phyloP scores from a whole-genome alignment of 1,140 invertebrate genomes.

The Mesaphorura yosii region DNA sequence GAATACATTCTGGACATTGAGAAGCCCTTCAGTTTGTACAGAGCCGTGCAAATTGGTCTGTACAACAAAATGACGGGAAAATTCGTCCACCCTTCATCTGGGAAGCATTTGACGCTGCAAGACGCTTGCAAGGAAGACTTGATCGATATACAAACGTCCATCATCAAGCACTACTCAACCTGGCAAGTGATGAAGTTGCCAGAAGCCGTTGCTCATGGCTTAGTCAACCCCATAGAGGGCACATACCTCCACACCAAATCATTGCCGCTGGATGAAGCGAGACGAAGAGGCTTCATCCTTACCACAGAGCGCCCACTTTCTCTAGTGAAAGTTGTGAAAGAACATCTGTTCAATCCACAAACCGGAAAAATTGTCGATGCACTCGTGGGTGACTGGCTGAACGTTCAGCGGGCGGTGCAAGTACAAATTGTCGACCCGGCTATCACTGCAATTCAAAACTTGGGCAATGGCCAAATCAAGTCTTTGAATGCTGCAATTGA shows the following conservation, averaged over 20 bases:
- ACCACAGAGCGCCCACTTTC: constrained; percentile 55
- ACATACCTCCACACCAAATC: constrained; percentile 49
- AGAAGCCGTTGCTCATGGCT: constrained; percentile 57
- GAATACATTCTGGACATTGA: constrained; percentile 76
- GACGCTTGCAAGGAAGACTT: constrained; percentile 65
- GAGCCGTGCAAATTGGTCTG: constrained; percentile 67
- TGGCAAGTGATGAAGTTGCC: constrained; percentile 59
- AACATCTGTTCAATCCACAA: constrained; percentile 60
- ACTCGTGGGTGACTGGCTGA: constrained; percentile 52
- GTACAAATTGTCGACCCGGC: constrained; percentile 60
- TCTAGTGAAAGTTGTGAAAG: constrained; percentile 63
- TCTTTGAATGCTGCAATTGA: constrained; percentile 60
- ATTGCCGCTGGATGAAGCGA: constrained; percentile 57
- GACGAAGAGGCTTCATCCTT: constrained; percentile 58
- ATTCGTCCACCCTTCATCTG: constrained; percentile 70
- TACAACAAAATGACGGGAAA: constrained; percentile 57
- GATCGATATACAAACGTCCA: constrained; percentile 64
- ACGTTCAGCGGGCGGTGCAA: constrained; percentile 58
- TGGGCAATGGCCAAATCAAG: constrained; percentile 56
- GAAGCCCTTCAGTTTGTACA: constrained; percentile 66
- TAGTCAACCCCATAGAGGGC: constrained; percentile 62
- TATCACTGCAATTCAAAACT: constrained; percentile 63
- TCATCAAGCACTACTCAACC: constrained; percentile 58
- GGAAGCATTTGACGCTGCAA: constrained; percentile 61
- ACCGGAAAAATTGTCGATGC: constrained; percentile 70